Evolutionary conservation across 2,113 vertebrate genomes (phyloP).

Genomic region (Xenopus laevis): DNA sequence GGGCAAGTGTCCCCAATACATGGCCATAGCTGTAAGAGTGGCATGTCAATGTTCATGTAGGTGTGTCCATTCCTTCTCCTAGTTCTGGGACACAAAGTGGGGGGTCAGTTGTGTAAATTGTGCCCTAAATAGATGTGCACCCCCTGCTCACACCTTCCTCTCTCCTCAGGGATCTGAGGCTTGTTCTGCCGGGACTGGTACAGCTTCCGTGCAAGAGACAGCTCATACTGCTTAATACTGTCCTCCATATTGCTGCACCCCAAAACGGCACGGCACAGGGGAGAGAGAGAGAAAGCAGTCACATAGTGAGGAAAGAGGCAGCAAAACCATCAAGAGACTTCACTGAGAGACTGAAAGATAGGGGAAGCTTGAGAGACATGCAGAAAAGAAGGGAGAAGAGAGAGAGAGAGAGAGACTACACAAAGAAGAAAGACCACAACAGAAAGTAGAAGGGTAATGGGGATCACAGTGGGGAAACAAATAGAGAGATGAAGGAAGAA

Average conservation of each 20-base stretch:
- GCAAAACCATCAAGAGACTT: neutral
- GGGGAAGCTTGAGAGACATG: constrained; percentile 21
- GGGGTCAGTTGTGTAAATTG: no score
- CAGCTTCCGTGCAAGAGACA: constrained; percentile 86
- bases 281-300: neutral
- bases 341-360: neutral
- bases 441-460: no score
- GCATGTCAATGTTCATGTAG: no score
- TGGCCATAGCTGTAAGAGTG: no score
- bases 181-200: constrained; percentile 84
- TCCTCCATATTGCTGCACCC: constrained; percentile 83
- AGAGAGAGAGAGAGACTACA: neutral
- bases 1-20: no score
- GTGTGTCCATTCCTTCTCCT: no score
- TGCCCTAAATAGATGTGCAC: neutral
- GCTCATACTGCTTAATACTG: constrained; percentile 89
- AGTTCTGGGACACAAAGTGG: no score
- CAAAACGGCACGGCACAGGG: constrained; percentile 41
- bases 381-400: constrained; percentile 48
- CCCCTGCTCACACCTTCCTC: constrained; percentile 59
- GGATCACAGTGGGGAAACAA: no score
- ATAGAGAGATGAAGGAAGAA: no score
- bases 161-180: constrained; percentile 60
- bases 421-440: neutral
- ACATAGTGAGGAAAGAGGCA: neutral